Base-by-base conservation (phyloP, 2,888 invertebrate genomes). In the Chydorus sphaericus region DNA sequence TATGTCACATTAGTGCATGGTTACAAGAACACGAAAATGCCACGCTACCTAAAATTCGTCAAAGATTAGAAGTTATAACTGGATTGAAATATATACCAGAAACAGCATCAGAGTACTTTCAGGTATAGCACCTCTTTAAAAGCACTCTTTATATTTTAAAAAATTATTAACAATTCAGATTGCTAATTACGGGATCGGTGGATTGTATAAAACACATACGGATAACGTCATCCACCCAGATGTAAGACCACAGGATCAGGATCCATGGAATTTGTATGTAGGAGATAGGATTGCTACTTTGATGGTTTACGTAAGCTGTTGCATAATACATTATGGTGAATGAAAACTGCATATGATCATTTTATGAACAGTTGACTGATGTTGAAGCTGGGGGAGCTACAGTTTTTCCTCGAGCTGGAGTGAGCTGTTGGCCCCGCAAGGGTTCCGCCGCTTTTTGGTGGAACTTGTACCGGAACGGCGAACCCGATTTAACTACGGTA, bases 201-300 rank as follows among this genome's bases (percentile, higher is more conserved):
- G 76, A 10, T 71, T 75, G 57, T 76, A 76, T 64, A 74, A 74
- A 57, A 75, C 75, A 10, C 76, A 76, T 62, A 74, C 71, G 64
- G 76, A 76, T 63, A 73, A 65, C 61, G 56, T 65, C 38, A 64
- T 66, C 63, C 62, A 63, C 54, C 63, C 63, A 10, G 63, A 65
- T 52, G 20, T 44, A 14, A 44, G 44, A 5, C 64, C 62, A 23
- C 61, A 61, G 20, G 58, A 61, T 7, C 63, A 64, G 55, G 61
- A 62, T n/a, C 57, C 63, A 7, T 65, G 64, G 65, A 63, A 65
- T 37, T 54, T 60, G 52, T 62, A 62, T 57, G 63, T 63, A 51
- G 76, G 76, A 53, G 77, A 77, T 66, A 66, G 76, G 61, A 73
- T 77, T 60, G 74, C 75, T 16, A 76, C 76, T n/a, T 68, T 73